Base-by-base conservation (phyloP, 2,113 vertebrate species). In the Lontra canadensis region DNA sequence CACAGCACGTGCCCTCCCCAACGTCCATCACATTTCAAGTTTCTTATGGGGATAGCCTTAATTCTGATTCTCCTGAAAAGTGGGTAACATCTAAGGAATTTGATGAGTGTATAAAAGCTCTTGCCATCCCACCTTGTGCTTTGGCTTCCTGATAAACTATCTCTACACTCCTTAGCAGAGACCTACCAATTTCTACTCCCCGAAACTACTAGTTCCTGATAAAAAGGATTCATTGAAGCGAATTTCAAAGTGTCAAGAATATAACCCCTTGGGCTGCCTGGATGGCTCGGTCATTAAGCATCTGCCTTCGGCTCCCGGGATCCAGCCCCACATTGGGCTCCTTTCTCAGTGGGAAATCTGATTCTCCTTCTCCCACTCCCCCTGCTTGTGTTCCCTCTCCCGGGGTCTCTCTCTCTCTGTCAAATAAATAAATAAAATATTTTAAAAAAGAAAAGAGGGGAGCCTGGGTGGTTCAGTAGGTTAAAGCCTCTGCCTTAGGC, bases 21-120 rank as follows among this genome's bases (percentile, higher is more conserved):
- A 57, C 6, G 7, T 57, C 57, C 57, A 21, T 57, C 57, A 9
- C 10, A 83, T 76, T 71, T 52, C 76, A 79, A 59, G 2, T 69
- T 57, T 73, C 10, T 74, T 74, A 42, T 29, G 21, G 42, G 7
- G 25, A 42, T n/a, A 88, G 10, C 14, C 23, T 96, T 36, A 25
- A 59, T 69, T n/a, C 34, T 34, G 34, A 29, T 42, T 84, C 95
- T 94, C 18, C 14, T 78, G 49, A 94, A 57, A 61, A 78, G 11
- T 52, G 4, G 42, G 13, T 78, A 57, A 74, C 31, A 31, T 26
- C 42, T 59, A 55, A 78, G 21, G 44, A 57, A 13, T 34, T 7
- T 87, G 55, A 61, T 86, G n/a, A 88, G 31, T 59, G 12, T 20
- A 18, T 89, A 59, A 42, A 90, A 73, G 7, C 52, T 23, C 3